Percentiles rank a stretch among this genome's conserved stretches.
phyloP scores from a whole-genome alignment of 2,113 vertebrate genomes.

The Andinoacara biseriatus region DNA sequence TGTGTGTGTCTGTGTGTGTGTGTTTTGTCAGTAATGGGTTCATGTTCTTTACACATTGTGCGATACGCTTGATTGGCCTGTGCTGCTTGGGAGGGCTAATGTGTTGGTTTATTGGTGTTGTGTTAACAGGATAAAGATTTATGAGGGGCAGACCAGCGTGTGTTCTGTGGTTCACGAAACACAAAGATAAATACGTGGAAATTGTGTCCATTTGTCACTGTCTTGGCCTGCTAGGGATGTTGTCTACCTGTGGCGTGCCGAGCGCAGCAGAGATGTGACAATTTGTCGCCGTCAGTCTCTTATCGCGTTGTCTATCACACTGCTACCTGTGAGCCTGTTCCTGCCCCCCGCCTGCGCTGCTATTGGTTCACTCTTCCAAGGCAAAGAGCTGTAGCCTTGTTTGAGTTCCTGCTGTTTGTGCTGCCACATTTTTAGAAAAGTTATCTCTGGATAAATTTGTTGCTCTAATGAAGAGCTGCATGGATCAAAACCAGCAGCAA shows the following conservation, averaged over 20 bases:
- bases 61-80: constrained; percentile 51
- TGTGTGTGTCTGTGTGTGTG: no score
- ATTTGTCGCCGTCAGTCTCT: constrained; percentile 46
- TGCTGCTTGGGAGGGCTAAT: constrained; percentile 61
- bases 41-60: constrained; percentile 16
- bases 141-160: constrained; percentile 58
- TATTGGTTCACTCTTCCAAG: not conserved
- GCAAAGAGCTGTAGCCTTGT: not conserved
- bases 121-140: constrained; percentile 78
- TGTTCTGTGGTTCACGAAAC: constrained; percentile 58
- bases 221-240: constrained; percentile 14
- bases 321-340: constrained; percentile 24
- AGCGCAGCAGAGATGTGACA: constrained; percentile 52
- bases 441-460: not conserved
- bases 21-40: constrained; percentile 34
- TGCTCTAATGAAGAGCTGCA: constrained; percentile 3
- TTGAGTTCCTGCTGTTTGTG: constrained; percentile 38
- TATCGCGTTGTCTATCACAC: constrained; percentile 53
- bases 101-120: constrained; percentile 64
- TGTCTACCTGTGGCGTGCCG: constrained; percentile 57
- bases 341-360: not conserved
- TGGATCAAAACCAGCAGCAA: not conserved
- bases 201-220: constrained; percentile 74
- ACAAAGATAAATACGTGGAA: constrained; percentile 75
- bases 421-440: constrained; percentile 19